Percentiles rank a stretch among this genome's conserved stretches.
phyloP scores from a whole-genome alignment of 2,113 vertebrate species.

The Melozone crissalis region DNA sequence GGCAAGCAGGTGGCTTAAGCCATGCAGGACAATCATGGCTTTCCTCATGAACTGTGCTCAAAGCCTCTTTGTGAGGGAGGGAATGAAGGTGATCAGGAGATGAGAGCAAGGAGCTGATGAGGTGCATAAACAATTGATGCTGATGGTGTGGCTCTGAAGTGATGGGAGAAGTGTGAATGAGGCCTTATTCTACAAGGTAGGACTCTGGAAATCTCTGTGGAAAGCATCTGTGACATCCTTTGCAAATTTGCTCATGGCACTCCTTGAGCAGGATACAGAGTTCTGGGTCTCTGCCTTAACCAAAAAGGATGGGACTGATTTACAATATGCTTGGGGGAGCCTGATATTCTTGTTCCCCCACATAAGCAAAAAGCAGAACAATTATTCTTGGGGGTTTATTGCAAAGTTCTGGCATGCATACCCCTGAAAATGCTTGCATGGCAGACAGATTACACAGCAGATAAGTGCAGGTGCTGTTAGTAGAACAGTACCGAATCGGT shows the following conservation, averaged over 20 bases:
- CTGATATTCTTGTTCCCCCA: rapidly evolving
- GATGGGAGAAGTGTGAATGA: neutral
- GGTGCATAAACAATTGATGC: neutral
- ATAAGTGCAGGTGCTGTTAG: neutral
- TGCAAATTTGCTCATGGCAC: neutral
- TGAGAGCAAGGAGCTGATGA: neutral
- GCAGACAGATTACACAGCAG: neutral
- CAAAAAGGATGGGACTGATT: no score
- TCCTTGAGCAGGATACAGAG: neutral
- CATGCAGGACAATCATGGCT: rapidly evolving
- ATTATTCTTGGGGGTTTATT: neutral
- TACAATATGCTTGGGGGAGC: neutral
- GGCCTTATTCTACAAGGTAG: neutral
- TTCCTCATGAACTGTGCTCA: neutral
- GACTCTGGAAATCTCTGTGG: neutral
- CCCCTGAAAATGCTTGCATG: neutral
- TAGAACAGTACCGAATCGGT: neutral
- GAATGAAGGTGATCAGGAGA: neutral
- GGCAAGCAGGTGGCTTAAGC: neutral
- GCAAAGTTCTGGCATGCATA: neutral
- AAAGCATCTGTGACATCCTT: neutral
- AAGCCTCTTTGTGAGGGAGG: neutral
- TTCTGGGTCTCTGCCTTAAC: neutral
- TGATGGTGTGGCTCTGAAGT: neutral
- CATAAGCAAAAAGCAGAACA: neutral